A percentile compares a stretch with the other conserved stretches of the same genome.
Evolutionary conservation across 2,797 vertebrate species (phyloP).

Genomic region (Pantherophis vulpinus): DNA sequence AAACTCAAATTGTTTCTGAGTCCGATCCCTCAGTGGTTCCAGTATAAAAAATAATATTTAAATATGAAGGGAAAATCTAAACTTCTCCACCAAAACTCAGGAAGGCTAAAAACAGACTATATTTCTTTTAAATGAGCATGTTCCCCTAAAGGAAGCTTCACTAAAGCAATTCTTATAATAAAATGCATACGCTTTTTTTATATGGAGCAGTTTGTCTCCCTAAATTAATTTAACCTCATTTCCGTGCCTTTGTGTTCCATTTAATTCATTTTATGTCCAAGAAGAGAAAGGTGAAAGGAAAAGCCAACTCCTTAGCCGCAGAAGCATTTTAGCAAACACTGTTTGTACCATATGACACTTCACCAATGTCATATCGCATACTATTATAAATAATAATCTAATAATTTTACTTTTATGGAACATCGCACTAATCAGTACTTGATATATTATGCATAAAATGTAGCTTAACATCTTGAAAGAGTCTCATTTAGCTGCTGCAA

Average conservation of each 20-base stretch:
- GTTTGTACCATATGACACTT: neutral
- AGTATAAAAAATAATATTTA: slow-evolving; percentile 32
- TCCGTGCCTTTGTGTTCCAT: neutral
- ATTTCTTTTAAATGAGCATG: neutral
- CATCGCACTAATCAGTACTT: neutral
- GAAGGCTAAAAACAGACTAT: neutral
- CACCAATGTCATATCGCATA: neutral
- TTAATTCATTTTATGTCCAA: neutral
- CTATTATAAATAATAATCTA: neutral
- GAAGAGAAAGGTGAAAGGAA: slow-evolving; percentile 1
- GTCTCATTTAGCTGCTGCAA: neutral
- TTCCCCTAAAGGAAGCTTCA: neutral
- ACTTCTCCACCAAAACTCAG: neutral
- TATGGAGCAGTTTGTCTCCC: neutral
- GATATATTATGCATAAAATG: neutral
- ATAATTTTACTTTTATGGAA: neutral
- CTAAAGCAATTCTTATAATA: neutral
- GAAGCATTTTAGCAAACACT: neutral
- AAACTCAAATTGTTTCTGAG: slow-evolving; percentile 32
- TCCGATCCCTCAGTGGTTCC: slow-evolving; percentile 12
- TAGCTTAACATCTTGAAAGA: neutral
- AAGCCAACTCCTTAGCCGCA: neutral
- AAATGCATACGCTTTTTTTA: neutral
- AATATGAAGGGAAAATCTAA: slow-evolving; percentile 21
- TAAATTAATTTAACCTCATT: neutral